These are phyloP conservation scores for Cataglyphis cursor DNA, from an alignment of 2,888 invertebrate species.

Conservation along the genomic window DNA sequence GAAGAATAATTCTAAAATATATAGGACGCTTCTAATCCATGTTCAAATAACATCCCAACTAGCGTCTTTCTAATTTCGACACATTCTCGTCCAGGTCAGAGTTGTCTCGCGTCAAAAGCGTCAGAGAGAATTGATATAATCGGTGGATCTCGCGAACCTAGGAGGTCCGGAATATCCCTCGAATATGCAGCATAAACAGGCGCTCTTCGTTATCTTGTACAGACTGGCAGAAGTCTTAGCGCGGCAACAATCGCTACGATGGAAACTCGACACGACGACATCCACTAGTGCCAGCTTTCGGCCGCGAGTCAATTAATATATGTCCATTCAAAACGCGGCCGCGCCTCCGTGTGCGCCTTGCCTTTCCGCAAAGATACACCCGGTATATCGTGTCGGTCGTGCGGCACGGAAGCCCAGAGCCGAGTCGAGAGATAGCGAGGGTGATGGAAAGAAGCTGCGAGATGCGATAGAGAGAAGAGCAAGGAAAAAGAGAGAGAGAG, in stretches of 20 bases:
- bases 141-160: slow-evolving; percentile 70
- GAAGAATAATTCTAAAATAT: neutral
- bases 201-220: slow-evolving; percentile 71
- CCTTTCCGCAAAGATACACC: slow-evolving; percentile 62
- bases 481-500: neutral
- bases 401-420: slow-evolving; percentile 58
- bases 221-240: slow-evolving; percentile 61
- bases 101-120: slow-evolving; percentile 19
- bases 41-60: neutral
- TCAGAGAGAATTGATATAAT: slow-evolving; percentile 46
- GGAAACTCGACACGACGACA: slow-evolving; percentile 86
- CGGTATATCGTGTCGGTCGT: slow-evolving; percentile 54
- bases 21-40: neutral
- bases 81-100: slow-evolving; percentile 22
- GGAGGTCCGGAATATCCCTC: slow-evolving; percentile 66
- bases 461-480: slow-evolving; percentile 17
- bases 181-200: slow-evolving; percentile 55
- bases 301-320: slow-evolving; percentile 85
- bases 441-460: slow-evolving; percentile 53
- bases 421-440: slow-evolving; percentile 67
- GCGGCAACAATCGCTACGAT: slow-evolving; percentile 81
- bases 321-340: slow-evolving; percentile 83
- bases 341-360: slow-evolving; percentile 67
- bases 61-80: neutral
- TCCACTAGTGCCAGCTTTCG: slow-evolving; percentile 84